Evolutionary conservation across 2,113 vertebrate species (phyloP), one percentile per base, ranked within the genome.

Genomic region (Cryptomyrus ogoouensis): DNA sequence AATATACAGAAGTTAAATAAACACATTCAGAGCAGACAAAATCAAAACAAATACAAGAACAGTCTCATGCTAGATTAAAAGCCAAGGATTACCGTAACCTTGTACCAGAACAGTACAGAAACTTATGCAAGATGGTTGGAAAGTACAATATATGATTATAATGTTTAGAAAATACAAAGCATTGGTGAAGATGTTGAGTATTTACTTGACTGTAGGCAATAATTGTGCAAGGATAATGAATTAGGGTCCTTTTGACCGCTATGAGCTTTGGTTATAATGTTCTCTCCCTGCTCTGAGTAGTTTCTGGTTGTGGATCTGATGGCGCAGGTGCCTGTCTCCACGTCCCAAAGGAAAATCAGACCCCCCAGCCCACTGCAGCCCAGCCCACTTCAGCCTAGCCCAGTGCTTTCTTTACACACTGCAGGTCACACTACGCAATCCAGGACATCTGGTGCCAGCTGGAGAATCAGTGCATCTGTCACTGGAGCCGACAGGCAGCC

Each of bases 401-500:
- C 21, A 24, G 17, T 46, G 83, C 83, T 84, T 84, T 84, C 12
- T 47, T 84, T 84, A 84, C 44, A 84, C 39, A 84, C 39, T 47
- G 39, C 44, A 84, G 44, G 39, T 84, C 42, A 47, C 44, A 42
- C 83, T 24, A 84, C 44, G 44, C 83, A 84, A 84, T 84, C 39
- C 39, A 24, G 44, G 42, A 84, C 83, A 84, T 47, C 44, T 84
- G 83, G 83, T 47, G 83, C 24, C 83, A 24, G 44, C 44, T 84
- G 83, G 83, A 84, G 83, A 84, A 84, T 19, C 83, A 27, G 21
- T 47, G 44, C 83, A 84, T 47, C 44, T 84, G 83, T 84, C 83
- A 84, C 44, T 24, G 83, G 19, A 12, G 42, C 21, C 21, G 44
- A 84, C 83, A 47, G 83, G 42, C 21, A 84, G 44, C 83, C 83